phyloP scores from a whole-genome alignment of 1,140 invertebrate genomes.

The Conopomorpha cramerella region DNA sequence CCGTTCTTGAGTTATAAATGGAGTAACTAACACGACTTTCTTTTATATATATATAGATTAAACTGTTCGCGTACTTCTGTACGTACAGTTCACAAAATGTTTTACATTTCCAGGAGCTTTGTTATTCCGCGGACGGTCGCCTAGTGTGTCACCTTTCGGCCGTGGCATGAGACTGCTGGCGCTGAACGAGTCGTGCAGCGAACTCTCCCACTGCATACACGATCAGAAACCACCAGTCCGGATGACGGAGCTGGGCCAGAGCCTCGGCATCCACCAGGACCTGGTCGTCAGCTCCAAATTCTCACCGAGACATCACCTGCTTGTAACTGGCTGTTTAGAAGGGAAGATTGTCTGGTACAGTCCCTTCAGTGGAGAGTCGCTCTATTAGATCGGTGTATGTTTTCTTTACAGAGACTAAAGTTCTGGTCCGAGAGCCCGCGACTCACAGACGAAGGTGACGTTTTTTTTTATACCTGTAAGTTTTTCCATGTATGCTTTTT shows the following conservation, averaged over 20 bases:
- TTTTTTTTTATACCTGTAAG: too few relatives aligned
- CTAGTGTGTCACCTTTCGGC: slow-evolving; percentile 89
- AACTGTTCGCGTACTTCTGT: too few relatives aligned
- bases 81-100: neutral
- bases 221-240: slow-evolving; percentile 23
- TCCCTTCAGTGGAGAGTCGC: slow-evolving; percentile 59
- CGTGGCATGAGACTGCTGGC: slow-evolving; percentile 81
- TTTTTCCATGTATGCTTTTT: too few relatives aligned
- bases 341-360: slow-evolving; percentile 91
- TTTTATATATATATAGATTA: too few relatives aligned
- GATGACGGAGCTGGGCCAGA: slow-evolving; percentile 68
- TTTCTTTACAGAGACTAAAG: too few relatives aligned
- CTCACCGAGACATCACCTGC: slow-evolving; percentile 80
- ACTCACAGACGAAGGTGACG: too few relatives aligned
- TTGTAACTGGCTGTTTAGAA: slow-evolving; percentile 86
- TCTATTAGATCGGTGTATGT: slow-evolving; percentile 33
- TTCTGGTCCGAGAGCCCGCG: too few relatives aligned
- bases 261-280: slow-evolving; percentile 73
- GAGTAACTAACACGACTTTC: too few relatives aligned
- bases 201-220: slow-evolving; percentile 74
- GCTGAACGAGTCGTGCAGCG: slow-evolving; percentile 78
- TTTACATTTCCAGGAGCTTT: slow-evolving; percentile 66
- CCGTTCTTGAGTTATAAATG: too few relatives aligned
- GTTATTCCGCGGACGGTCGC: slow-evolving; percentile 86
- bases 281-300: slow-evolving; percentile 92